These are phyloP conservation scores for Mamestra brassicae DNA, from an alignment of 2,888 invertebrate species.

Conservation along the genomic window DNA sequence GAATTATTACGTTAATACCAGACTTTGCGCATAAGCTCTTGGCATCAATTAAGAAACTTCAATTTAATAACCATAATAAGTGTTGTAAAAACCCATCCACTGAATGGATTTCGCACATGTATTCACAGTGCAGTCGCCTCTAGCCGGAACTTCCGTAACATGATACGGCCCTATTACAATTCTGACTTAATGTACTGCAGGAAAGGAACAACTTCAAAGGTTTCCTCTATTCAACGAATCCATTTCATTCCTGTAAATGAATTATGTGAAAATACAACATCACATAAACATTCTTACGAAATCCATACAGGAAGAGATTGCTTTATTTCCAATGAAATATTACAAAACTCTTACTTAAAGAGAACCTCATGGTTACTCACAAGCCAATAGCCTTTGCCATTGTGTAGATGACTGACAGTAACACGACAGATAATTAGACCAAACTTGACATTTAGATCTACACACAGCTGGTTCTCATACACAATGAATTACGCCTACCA, in stretches of 20 bases:
- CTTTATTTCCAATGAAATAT: neutral
- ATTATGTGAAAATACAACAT: neutral
- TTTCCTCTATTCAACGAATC: constrained; percentile 6
- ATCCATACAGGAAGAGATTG: neutral
- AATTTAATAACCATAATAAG: too few relatives aligned
- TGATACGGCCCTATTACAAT: constrained; percentile 7
- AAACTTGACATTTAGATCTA: constrained; percentile 15
- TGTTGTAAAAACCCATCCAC: neutral
- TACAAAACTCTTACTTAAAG: neutral
- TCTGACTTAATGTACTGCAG: constrained; percentile 19
- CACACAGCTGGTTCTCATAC: constrained; percentile 15
- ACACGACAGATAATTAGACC: constrained; percentile 7
- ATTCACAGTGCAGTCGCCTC: constrained; percentile 1
- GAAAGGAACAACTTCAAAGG: constrained; percentile 21
- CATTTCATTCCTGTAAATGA: neutral
- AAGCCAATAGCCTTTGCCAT: neutral
- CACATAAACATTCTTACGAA: neutral
- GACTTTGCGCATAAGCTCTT: neutral
- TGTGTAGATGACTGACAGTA: constrained; percentile 4
- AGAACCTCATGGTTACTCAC: neutral
- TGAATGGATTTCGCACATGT: constrained; percentile 4
- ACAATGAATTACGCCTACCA: constrained; percentile 15
- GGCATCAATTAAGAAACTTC: neutral
- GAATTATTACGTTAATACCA: neutral
- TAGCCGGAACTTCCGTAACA: constrained; percentile 17